Base-by-base conservation (phyloP, 2,888 invertebrate genomes). In the Tromatobia lineatoria region DNA sequence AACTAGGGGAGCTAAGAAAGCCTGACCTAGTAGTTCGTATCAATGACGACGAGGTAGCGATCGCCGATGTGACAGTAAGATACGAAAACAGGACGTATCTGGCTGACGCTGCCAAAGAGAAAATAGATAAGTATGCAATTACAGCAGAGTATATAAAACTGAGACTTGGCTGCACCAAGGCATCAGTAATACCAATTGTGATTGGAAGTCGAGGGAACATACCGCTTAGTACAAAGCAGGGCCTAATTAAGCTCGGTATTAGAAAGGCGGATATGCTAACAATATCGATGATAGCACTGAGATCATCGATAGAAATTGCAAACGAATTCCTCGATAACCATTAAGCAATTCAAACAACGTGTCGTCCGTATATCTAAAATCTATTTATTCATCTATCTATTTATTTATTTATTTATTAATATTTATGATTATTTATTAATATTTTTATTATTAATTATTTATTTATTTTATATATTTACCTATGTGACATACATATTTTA, bases 161-260 rank as follows among this genome's bases (percentile, higher is more conserved):
- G 8, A 11, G 23, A 0, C 10, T 80, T 6, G 84, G 82, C 4
- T 87, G 78, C 0, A 3, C 61, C 10, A 57, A 47, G 59, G 88
- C 86, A 0, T 77, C 86, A 59, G 91, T 91, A 67, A 86, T 91
- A 67, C 92, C 91, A 0, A 86, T 91, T 7, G 90, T 92, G 69
- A 88, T 92, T 20, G 91, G 92, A 7, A 91, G 91, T 59, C 84
- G 91, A 83, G 91, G 91, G n/a, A 90, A 90, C 15, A 82, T 92
- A 83, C 91, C 92, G 57, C 88, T 78, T 83, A 75, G 85, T 70
- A 93, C 91, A 34, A 42, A 88, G 20, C 6, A 23, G 0, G 79
- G 84, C 23, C 85, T 91, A 0, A 54, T 50, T 1, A 80, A 79
- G 50, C 80, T 92, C 0, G 88, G 89, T 2, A 86, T 91, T 0